Base-by-base conservation (phyloP, 2,113 vertebrate genomes). In the Nothobranchius kuhntae region DNA sequence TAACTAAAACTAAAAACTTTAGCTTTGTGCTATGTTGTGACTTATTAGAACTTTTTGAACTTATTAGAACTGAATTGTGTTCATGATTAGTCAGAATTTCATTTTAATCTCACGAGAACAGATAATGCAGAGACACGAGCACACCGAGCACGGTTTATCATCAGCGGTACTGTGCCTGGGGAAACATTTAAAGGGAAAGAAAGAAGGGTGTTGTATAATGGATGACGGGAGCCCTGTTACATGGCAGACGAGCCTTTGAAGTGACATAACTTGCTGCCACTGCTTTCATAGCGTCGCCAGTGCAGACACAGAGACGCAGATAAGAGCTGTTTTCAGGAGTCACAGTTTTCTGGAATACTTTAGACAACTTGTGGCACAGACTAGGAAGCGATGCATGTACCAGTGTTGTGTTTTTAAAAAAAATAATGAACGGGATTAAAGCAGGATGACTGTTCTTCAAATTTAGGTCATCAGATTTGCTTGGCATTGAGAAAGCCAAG, bases 171-270 rank as follows among this genome's bases (percentile, higher is more conserved):
- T 82, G 84, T 89, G 84, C 87, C 79, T 80, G 77, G 73, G 86
- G 80, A 81, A 87, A 82, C 76, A 83, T 91, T 91, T 89, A 78
- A 81, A 85, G 70, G 80, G 69, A 74, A 75, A 86, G 82, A 88
- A 86, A 87, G 81, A 84, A 81, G 71, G 53, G 85, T 81, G 82
- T 84, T 92, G 88, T 90, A 91, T 91, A 91, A 92, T 89, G 74
- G 81, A 92, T 90, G 86, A 4, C 45, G 81, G 86, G 88, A 89
- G 85, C 86, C 85, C 71, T 77, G 88, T 89, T 86, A 84, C 80
- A 87, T 45, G 30, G 85, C 80, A 89, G 84, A 87, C 86, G 68
- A 79, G 85, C 71, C 86, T 89, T 90, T 92, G 88, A 92, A 86
- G 89, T 88, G 85, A 90, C 89, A 92, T 80, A 89, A 90, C 87